Evolutionary conservation across 2,888 invertebrate genomes (phyloP).

Genomic region (Andricus curvator): DNA sequence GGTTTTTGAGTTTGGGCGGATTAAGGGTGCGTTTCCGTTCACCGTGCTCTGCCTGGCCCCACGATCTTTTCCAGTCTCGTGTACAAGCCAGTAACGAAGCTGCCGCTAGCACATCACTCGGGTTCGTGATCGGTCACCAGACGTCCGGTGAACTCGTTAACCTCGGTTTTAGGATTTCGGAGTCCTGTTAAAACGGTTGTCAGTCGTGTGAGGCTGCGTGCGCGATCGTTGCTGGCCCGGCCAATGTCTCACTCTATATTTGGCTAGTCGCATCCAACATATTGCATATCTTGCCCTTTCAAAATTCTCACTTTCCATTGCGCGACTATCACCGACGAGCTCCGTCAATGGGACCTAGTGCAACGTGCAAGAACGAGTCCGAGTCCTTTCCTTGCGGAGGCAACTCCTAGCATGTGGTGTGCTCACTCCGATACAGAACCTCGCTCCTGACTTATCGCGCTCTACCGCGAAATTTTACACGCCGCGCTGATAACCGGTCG

Average conservation of each 20-base stretch:
- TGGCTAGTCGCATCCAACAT: slow-evolving; percentile 77
- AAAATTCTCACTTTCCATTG: slow-evolving; percentile 64
- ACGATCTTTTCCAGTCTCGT: slow-evolving; percentile 41
- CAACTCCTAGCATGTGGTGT: slow-evolving; percentile 61
- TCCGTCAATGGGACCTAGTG: slow-evolving; percentile 61
- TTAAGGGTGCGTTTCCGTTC: slow-evolving; percentile 55
- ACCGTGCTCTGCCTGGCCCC: slow-evolving; percentile 43
- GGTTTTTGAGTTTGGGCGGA: slow-evolving; percentile 40
- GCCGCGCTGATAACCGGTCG: not conserved
- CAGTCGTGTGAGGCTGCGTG: slow-evolving; percentile 63
- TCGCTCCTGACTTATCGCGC: slow-evolving; percentile 25
- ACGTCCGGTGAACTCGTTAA: slow-evolving; percentile 71
- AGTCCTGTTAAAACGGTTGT: slow-evolving; percentile 70
- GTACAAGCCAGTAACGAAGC: slow-evolving; percentile 69
- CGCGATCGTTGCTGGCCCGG: slow-evolving; percentile 70
- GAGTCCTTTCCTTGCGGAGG: slow-evolving; percentile 55
- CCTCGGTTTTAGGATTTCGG: slow-evolving; percentile 57
- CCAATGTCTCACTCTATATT: slow-evolving; percentile 76
- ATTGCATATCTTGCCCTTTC: slow-evolving; percentile 69
- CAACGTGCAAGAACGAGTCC: slow-evolving; percentile 59
- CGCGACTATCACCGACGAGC: slow-evolving; percentile 57
- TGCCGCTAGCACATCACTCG: slow-evolving; percentile 78
- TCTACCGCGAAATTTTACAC: slow-evolving; percentile 25
- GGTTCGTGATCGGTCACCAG: slow-evolving; percentile 77
- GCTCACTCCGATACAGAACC: slow-evolving; percentile 22